Percentiles rank a stretch among this genome's conserved stretches.
Conservation (phyloP, 2,797 vertebrate genomes). For the Nasua narica region DNA sequence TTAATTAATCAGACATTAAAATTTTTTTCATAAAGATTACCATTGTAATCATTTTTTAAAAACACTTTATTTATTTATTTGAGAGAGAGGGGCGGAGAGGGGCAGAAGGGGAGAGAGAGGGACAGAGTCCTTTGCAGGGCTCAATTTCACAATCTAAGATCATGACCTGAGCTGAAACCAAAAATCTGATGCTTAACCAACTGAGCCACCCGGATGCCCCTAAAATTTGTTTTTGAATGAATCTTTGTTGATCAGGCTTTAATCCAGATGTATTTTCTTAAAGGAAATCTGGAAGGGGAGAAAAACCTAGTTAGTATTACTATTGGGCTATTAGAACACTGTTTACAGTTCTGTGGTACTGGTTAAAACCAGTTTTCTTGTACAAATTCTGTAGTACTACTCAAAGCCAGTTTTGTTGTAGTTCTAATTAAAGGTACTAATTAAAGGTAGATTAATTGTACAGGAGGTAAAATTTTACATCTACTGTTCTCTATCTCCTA, state of each 20-base stretch:
- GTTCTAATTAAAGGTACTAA: not conserved
- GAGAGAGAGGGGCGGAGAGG: not conserved
- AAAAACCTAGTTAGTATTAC: constrained; percentile 68
- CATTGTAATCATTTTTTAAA: not conserved
- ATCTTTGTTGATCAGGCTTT: constrained; percentile 40
- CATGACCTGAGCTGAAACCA: not conserved
- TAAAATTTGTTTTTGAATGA: constrained; percentile 22
- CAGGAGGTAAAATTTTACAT: constrained; percentile 56
- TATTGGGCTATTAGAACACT: constrained; percentile 36
- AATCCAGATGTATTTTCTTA: constrained; percentile 61
- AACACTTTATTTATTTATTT: not conserved
- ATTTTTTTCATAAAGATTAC: not conserved
- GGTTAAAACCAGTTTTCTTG: constrained; percentile 14
- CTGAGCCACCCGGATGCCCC: not conserved
- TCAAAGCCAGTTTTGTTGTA: not conserved
- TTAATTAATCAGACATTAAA: constrained; percentile 15
- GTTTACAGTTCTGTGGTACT: not conserved
- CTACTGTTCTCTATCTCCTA: constrained; percentile 21
- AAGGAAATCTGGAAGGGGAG: constrained; percentile 66
- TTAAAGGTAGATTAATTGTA: not conserved
- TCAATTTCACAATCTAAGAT: not conserved
- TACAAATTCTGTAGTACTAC: not conserved
- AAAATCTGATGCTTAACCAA: not conserved
- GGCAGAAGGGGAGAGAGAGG: not conserved
- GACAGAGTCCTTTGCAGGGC: not conserved